These are phyloP conservation scores for Mesorhabditis spiculigera DNA, from an alignment of 2,888 invertebrate species.

Conservation along the genomic window DNA sequence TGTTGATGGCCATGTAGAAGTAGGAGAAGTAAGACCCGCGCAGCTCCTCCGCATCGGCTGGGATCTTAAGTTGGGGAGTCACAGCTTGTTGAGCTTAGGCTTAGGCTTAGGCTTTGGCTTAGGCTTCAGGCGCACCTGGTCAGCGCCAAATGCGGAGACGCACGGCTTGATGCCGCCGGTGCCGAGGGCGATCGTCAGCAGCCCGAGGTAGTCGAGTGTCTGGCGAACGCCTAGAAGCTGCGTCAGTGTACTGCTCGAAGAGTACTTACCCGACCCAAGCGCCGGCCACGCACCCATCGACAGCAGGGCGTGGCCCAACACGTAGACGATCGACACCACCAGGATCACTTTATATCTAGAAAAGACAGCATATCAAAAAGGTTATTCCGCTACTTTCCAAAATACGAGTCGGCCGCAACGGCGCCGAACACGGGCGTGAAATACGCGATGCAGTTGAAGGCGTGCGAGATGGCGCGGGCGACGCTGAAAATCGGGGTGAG, in stretches of 20 bases:
- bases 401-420: conserved; percentile 81
- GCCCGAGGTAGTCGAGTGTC: conserved; percentile 47
- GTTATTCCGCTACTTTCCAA: conserved; percentile 26
- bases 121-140: conserved; percentile 60
- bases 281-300: conserved; percentile 62
- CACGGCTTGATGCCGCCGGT: conserved; percentile 65
- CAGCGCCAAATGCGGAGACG: conserved; percentile 64
- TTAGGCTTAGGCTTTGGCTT: neutral
- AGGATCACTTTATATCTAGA: conserved; percentile 59
- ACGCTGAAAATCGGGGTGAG: conserved; percentile 65
- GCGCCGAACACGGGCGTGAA: conserved; percentile 86
- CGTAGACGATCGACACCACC: conserved; percentile 66
- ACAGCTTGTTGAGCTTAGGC: no score
- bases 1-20: conserved; percentile 89
- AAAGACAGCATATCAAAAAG: neutral
- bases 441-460: conserved; percentile 84
- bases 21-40: conserved; percentile 76
- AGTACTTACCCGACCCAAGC: conserved; percentile 33
- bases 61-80: neutral
- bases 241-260: neutral
- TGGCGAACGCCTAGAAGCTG: neutral
- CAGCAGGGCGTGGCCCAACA: conserved; percentile 60
- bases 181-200: conserved; percentile 62
- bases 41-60: neutral
- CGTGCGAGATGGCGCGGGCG: conserved; percentile 84